Conservation (phyloP, 1,140 invertebrate species). For the Trichonephila inaurata region DNA sequence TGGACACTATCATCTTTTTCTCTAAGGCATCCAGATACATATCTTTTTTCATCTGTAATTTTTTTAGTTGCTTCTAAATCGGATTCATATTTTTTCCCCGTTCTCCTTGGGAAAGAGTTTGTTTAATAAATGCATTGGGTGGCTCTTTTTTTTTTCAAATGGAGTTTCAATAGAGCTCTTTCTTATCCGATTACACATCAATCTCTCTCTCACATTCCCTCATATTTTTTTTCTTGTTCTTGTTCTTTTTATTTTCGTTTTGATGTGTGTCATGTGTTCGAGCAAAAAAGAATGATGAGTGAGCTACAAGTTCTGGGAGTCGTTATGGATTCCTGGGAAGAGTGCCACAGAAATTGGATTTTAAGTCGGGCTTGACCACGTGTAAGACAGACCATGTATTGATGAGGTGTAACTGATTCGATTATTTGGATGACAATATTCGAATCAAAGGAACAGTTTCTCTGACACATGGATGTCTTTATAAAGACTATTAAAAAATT, state of each 20-base stretch:
- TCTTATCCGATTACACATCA: constrained; percentile 54
- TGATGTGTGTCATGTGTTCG: constrained; percentile 41
- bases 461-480: neutral
- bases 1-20: constrained; percentile 20
- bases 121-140: constrained; percentile 47
- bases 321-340: neutral
- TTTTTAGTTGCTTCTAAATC: neutral
- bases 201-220: neutral
- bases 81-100: neutral
- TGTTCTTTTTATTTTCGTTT: neutral
- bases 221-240: neutral
- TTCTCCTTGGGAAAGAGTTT: neutral
- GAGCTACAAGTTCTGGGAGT: constrained; percentile 11
- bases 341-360: neutral
- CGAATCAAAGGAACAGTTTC: neutral
- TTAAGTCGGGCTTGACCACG: neutral
- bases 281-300: neutral
- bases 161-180: constrained; percentile 21
- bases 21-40: constrained; percentile 6
- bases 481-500: too few species aligned
- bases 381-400: neutral
- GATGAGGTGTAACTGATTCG: neutral
- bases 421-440: neutral
- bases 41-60: neutral
- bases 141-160: neutral